Percentiles rank a stretch among this genome's conserved stretches.
These are phyloP conservation scores for Forbesichthys papilliferus DNA, from an alignment of 2,113 vertebrate genomes.

Conservation along the genomic window DNA sequence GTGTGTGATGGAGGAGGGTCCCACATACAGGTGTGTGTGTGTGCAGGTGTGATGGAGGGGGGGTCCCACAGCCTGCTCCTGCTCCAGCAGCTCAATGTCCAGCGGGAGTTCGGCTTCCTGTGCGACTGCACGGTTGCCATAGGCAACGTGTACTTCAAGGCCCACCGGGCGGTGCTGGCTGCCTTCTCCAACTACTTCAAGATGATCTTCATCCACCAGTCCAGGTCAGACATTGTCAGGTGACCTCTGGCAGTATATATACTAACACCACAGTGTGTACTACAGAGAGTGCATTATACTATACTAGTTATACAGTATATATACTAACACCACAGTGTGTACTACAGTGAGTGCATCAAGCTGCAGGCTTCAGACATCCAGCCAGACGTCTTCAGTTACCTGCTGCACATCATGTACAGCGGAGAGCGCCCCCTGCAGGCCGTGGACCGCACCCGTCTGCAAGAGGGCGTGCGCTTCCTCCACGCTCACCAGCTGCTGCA, in stretches of 20 bases:
- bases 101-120: conserved; percentile 96
- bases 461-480: conserved; percentile 95
- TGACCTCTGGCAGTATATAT: background rate
- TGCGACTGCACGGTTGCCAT: conserved; percentile 98
- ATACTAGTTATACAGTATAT: background rate
- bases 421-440: conserved; percentile 91
- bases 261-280: background rate
- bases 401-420: conserved; percentile 98
- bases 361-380: conserved; percentile 98
- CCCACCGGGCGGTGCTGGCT: conserved; percentile 94
- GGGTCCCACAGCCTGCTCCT: conserved; percentile 91
- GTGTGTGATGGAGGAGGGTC: conserved; percentile 78
- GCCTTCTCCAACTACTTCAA: conserved; percentile 99
- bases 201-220: conserved; percentile 99
- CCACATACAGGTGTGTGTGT: conserved; percentile 23
- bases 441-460: conserved; percentile 87
- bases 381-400: conserved; percentile 97
- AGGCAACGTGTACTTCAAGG: conserved; percentile 98
- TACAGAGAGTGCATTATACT: conserved; percentile 97
- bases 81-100: conserved; percentile 96
- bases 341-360: conserved; percentile 94
- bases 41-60: conserved; percentile 80
- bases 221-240: conserved; percentile 78
- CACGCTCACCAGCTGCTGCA: conserved; percentile 92
- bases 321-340: background rate